phyloP scores from a whole-genome alignment of 2,113 vertebrate genomes.

The Casuarius casuarius region DNA sequence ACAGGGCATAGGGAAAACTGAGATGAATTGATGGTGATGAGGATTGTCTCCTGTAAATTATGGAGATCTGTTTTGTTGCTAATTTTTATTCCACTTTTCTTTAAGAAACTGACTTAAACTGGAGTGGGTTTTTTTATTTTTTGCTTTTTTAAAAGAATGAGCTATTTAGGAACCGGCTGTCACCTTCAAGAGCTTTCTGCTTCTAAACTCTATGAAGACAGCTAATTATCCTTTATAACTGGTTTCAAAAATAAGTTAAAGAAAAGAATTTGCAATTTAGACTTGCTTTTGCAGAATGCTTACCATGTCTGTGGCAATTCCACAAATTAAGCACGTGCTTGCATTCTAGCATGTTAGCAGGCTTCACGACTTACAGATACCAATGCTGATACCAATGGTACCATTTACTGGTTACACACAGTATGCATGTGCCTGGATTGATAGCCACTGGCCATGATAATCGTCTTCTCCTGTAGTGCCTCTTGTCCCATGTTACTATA shows the following conservation, averaged over 20 bases:
- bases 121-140: background rate
- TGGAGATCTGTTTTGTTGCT: background rate
- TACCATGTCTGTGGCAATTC: background rate
- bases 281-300: background rate
- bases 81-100: background rate
- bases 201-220: background rate
- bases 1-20: background rate
- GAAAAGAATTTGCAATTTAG: background rate
- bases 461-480: background rate
- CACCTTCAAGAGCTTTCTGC: background rate
- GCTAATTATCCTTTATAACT: background rate
- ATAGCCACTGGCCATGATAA: background rate
- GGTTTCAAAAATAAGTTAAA: background rate
- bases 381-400: background rate
- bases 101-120: background rate
- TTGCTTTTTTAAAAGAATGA: background rate
- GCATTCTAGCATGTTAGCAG: background rate
- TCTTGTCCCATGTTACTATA: constrained; percentile 22
- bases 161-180: background rate
- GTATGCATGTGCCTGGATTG: background rate
- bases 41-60: background rate
- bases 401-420: background rate
- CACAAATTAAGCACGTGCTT: background rate
- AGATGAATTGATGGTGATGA: background rate
- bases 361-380: background rate